Base-by-base conservation (phyloP, 2,113 vertebrate species). In the Sterna hirundo region DNA sequence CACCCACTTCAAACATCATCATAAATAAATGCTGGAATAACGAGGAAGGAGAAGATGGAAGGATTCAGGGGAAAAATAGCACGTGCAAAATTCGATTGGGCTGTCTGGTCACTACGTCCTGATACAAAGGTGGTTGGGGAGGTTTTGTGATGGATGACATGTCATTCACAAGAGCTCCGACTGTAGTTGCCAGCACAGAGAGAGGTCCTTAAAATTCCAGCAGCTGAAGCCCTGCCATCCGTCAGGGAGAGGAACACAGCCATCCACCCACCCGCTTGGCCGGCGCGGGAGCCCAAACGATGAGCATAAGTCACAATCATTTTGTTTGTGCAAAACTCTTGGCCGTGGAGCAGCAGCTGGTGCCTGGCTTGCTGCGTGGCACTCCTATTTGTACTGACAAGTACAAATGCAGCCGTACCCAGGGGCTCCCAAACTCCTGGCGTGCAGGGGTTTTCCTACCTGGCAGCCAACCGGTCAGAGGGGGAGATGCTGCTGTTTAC, bases 291-390 rank as follows among this genome's bases (percentile, higher is more conserved):
- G 87, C 83, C 95, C 79, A 95, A 94, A 96, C 36, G 65, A 91
- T 86, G 83, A 97, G 91, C 60, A 75, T 46, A 98, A 98, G 94
- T 96, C 95, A 97, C 65, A 97, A 76, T 92, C 76, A 66, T 62
- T 97, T 96, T 95, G 69, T 94, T 93, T 94, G 96, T 95, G 87
- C 92, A 97, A 88, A 97, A 97, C 55, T 95, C 91, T 64, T 88
- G 95, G 70, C 68, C 52, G 13, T 38, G 64, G 80, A 90, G 70
- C 47, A 95, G 75, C 95, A 96, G 55, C 70, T 40, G 20, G 70
- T 88, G 70, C 94, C 89, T 86, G 86, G 76, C 51, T 54, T 78
- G 26, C 42, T 70, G 68, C 7, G 62, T 30, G 4, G 74, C 74
- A 54, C 88, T 96, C 62, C 49, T 42, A 0, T 22, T 46, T 82